Evolutionary conservation across 2,113 vertebrate genomes (phyloP).

Genomic region (Speoplatyrhinus poulsoni): DNA sequence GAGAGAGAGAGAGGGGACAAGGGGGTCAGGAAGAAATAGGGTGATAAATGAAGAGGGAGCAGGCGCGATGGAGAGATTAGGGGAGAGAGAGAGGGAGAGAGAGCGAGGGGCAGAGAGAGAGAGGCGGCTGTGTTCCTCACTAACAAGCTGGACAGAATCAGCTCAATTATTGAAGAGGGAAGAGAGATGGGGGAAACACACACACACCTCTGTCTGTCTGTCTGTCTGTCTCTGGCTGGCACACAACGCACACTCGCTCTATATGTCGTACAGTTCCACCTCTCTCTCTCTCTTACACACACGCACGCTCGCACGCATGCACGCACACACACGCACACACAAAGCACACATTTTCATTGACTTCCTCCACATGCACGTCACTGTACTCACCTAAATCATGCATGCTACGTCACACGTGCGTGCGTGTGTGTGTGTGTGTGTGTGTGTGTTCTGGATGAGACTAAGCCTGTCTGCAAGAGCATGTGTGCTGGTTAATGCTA

Average conservation of each 20-base stretch:
- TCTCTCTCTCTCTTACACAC: neutral
- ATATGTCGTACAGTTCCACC: conserved; percentile 3
- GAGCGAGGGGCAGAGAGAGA: conserved; percentile 38
- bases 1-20: conserved; percentile 27
- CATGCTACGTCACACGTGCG: neutral
- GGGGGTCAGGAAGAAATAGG: conserved; percentile 48
- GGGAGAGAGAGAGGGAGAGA: conserved; percentile 36
- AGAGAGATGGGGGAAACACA: conserved; percentile 71
- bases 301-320: neutral
- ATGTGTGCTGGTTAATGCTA: neutral
- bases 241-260: conserved; percentile 21
- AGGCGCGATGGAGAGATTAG: conserved; percentile 40
- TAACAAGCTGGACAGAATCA: conserved; percentile 79
- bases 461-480: neutral
- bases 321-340: neutral
- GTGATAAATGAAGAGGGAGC: conserved; percentile 63
- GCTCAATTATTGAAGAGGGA: conserved; percentile 77
- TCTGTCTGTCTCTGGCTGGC: conserved; percentile 33
- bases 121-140: conserved; percentile 73
- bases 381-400: too few relatives aligned
- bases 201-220: conserved; percentile 27
- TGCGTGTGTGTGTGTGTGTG: neutral
- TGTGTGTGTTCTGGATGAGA: conserved; percentile 28
- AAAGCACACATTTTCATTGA: neutral
- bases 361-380: too few relatives aligned